Evolutionary conservation across 1,140 invertebrate genomes (phyloP), one percentile per base, ranked within the genome.

Genomic region (Probaryconus sp.): DNA sequence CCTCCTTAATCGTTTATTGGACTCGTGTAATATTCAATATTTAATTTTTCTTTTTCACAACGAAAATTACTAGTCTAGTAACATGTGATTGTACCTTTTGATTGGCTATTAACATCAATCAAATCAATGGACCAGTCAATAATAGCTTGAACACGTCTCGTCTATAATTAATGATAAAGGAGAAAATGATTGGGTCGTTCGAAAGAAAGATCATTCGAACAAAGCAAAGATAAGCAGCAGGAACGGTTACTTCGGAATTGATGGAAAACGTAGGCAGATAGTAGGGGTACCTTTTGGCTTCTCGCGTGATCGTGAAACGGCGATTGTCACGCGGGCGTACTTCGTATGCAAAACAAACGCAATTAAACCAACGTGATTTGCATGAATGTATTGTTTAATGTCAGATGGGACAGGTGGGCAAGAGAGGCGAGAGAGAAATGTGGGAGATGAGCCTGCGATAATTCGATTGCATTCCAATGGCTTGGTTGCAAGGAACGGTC

Each of bases 321-420:
- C 45, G 73, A 78, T 79, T 70, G 74, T 77, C 69, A 77, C 69
- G 67, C 69, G 78, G 61, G 61, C 73, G 74, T 77, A 53, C 73
- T 71, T 58, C 51, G 67, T 75, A 80, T 80, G 78, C 75, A 77
- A 80, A 80, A 74, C 74, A 79, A 68, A 75, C 63, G 78, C 77
- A 80, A 80, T 80, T 79, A 80, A 80, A 72, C 61, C 35, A 26
- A 48, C 16, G 38, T 64, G 47, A 80, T 80, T 80, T 80, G 75
- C 79, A 80, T 80, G 71, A 74, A 69, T 73, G 70, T 80, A 80
- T 80, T 79, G 77, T 80, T 79, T 69, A 65, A 68, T 64, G 45
- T 64, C 51, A 43, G 65, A 61, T 43, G 61, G 50, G 37, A 61
- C 72, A 74, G 35, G 56, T 60, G 45, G 45, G 55, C 55, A 17